Conservation (phyloP, 2,888 invertebrate species). For the Andricus curvator region DNA sequence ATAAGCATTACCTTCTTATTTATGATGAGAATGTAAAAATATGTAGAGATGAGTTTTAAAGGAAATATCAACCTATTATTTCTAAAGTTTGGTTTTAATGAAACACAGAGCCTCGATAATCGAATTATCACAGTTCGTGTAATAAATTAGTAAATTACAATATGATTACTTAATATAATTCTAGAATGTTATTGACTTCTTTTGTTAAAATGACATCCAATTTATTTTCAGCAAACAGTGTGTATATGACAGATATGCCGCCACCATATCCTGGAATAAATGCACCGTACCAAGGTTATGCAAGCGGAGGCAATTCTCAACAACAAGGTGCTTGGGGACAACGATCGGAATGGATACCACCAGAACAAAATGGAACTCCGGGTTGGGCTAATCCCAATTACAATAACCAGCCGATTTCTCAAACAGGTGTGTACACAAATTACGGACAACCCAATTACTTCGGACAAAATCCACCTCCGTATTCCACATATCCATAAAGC, state of each 20-base stretch:
- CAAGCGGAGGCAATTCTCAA: constrained; percentile 63
- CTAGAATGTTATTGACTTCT: not conserved
- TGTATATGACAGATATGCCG: constrained; percentile 94
- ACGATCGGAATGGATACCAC: constrained; percentile 47
- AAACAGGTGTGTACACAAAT: constrained; percentile 76
- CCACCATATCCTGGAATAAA: constrained; percentile 96
- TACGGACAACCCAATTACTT: constrained; percentile 70
- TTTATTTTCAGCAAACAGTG: constrained; percentile 84
- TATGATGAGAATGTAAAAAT: too few relatives aligned
- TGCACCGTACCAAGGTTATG: constrained; percentile 77
- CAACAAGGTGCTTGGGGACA: constrained; percentile 69
- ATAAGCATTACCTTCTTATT: too few relatives aligned
- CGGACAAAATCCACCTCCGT: constrained; percentile 72
- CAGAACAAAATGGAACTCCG: constrained; percentile 70
- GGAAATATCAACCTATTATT: too few relatives aligned
- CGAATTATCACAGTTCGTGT: too few relatives aligned
- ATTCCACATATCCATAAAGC: constrained; percentile 64
- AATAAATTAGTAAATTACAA: too few relatives aligned
- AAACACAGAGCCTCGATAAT: too few relatives aligned
- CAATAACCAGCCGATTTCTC: constrained; percentile 74
- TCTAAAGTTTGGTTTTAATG: too few relatives aligned
- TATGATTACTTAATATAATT: too few relatives aligned
- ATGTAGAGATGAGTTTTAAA: too few relatives aligned
- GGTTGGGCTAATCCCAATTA: constrained; percentile 75
- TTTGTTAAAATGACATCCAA: not conserved